phyloP scores from a whole-genome alignment of 2,797 vertebrate species.

The Myiothlypis chrysogaster region DNA sequence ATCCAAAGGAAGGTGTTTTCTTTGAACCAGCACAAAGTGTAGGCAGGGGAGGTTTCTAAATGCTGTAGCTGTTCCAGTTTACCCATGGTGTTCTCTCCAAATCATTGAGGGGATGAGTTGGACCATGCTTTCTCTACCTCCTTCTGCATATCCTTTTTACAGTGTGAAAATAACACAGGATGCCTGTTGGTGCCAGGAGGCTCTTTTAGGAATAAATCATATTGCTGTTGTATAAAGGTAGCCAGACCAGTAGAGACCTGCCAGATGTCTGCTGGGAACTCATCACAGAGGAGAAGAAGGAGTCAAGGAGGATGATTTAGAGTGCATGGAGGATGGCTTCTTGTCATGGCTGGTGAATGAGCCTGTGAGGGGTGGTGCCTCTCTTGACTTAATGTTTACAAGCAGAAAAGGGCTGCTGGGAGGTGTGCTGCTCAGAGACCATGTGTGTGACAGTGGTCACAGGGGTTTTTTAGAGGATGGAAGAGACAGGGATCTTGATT shows the following conservation, averaged over 20 bases:
- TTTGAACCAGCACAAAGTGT: not conserved
- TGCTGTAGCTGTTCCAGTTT: not conserved
- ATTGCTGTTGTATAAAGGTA: not conserved
- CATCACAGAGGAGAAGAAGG: not conserved
- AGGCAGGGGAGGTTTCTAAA: not conserved
- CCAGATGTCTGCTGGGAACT: not conserved
- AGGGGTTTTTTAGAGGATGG: no score
- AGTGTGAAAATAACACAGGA: not conserved
- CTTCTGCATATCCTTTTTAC: not conserved
- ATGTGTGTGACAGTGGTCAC: no score
- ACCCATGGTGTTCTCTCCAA: not conserved
- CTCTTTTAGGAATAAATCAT: not conserved
- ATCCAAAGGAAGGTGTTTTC: not conserved
- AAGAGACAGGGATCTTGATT: no score
- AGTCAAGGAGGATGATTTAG: not conserved
- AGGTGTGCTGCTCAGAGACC: not conserved
- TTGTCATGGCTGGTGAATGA: accelerated
- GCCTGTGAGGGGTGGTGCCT: not conserved
- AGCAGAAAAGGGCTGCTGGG: not conserved
- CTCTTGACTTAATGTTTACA: not conserved
- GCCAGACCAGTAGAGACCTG: not conserved
- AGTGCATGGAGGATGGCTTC: not conserved
- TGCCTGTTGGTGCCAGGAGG: not conserved
- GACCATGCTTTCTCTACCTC: not conserved
- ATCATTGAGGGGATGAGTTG: not conserved